Evolutionary conservation across 2,888 invertebrate species (phyloP).

Genomic region (Baronia brevicornis): DNA sequence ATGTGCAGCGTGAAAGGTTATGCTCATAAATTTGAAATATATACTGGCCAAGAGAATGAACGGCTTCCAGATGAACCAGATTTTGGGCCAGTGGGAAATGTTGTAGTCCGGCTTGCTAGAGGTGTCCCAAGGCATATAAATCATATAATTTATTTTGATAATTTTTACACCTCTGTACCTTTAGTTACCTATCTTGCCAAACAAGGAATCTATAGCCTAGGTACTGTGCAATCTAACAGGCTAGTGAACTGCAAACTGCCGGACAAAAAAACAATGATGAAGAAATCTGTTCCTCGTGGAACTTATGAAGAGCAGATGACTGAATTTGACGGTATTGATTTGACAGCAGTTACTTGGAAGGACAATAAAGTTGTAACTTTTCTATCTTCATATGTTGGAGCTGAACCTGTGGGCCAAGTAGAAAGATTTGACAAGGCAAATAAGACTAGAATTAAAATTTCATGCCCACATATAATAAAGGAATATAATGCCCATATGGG

Average conservation of each 20-base stretch:
- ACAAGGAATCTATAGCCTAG: conserved; percentile 28
- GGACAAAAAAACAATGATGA: conserved; percentile 33
- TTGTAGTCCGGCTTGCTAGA: conserved; percentile 25
- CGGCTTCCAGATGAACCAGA: conserved; percentile 24
- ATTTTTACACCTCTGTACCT: conserved; percentile 30
- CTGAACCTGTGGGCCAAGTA: conserved; percentile 29
- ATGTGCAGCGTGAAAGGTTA: conserved; percentile 23
- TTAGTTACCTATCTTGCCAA: conserved; percentile 27
- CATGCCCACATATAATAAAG: conserved; percentile 34
- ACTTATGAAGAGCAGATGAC: conserved; percentile 35
- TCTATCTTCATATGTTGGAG: conserved; percentile 29
- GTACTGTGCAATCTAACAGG: conserved; percentile 34
- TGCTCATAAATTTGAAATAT: conserved; percentile 27
- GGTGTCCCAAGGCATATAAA: conserved; percentile 27
- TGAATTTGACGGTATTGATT: conserved; percentile 30
- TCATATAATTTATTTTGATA: conserved; percentile 30
- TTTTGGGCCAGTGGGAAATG: conserved; percentile 22
- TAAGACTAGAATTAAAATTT: conserved; percentile 31
- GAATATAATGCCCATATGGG: conserved; percentile 40
- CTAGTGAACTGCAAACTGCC: conserved; percentile 31
- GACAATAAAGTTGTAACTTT: conserved; percentile 35
- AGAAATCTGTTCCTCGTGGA: conserved; percentile 34
- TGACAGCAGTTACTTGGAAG: conserved; percentile 35
- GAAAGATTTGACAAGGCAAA: conserved; percentile 30
- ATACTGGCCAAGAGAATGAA: conserved; percentile 35